Percentiles rank a stretch among this genome's conserved stretches.
Evolutionary conservation across 2,888 invertebrate species (phyloP).

Genomic region (Orthosia gothica): DNA sequence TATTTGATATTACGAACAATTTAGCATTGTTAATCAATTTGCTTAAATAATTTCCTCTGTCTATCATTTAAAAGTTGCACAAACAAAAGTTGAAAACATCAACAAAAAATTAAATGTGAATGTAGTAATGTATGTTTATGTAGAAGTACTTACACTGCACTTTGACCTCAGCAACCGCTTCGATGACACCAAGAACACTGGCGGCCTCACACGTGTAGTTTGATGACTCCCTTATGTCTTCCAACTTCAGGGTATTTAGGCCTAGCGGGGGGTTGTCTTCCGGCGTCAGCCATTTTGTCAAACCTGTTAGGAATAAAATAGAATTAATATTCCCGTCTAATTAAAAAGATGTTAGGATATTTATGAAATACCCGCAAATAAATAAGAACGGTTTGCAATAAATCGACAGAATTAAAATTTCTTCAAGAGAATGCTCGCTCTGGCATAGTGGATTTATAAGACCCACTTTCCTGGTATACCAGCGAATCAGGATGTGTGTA

Average conservation of each 20-base stretch:
- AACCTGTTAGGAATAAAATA: conserved; percentile 81
- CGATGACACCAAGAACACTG: conserved; percentile 98
- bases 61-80: not conserved
- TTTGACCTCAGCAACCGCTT: conserved; percentile 96
- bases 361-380: too few relatives aligned
- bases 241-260: conserved; percentile 96
- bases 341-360: not conserved
- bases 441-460: too few relatives aligned
- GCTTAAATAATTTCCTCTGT: not conserved
- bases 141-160: conserved; percentile 96
- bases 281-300: conserved; percentile 96
- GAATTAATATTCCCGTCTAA: too few relatives aligned
- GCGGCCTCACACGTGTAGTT: conserved; percentile 99
- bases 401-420: too few relatives aligned
- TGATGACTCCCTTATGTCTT: conserved; percentile 97
- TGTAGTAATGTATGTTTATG: too few relatives aligned
- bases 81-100: not conserved
- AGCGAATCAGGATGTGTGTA: too few relatives aligned
- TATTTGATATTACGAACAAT: not conserved
- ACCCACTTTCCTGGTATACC: too few relatives aligned
- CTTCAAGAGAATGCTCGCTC: too few relatives aligned
- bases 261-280: conserved; percentile 97
- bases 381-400: too few relatives aligned
- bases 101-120: not conserved
- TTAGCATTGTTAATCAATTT: not conserved